Conservation (phyloP, 2,888 invertebrate species). For the Odontothrips loti region DNA sequence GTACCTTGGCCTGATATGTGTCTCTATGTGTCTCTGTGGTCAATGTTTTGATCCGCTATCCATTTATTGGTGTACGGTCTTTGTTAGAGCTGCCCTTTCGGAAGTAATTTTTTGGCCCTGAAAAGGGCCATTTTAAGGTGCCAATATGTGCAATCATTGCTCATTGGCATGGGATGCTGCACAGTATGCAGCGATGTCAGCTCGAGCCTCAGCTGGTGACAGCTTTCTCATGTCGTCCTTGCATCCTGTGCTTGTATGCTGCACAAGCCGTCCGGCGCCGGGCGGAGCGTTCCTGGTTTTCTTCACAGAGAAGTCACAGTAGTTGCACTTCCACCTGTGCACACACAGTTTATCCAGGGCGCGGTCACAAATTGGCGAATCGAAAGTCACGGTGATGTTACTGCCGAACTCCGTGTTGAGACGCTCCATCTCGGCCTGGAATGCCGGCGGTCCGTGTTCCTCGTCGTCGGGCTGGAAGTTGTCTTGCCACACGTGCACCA, state of each 20-base stretch:
- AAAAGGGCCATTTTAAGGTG: too few species aligned
- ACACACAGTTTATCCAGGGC: neutral
- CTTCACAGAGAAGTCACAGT: neutral
- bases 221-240: neutral
- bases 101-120: too few species aligned
- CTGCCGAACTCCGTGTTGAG: neutral
- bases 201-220: neutral
- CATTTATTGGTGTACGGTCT: too few species aligned
- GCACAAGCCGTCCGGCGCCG: neutral
- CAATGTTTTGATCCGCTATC: too few species aligned
- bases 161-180: too few species aligned
- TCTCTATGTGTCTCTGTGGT: too few species aligned
- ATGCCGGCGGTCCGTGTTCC: neutral
- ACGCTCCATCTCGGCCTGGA: neutral
- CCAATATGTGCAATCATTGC: too few species aligned
- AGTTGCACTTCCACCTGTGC: neutral
- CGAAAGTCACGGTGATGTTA: neutral
- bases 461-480: neutral
- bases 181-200: too few species aligned
- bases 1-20: too few species aligned
- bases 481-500: neutral
- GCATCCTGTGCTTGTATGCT: neutral
- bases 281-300: neutral
- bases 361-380: neutral
- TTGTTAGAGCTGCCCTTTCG: too few species aligned